Conservation (phyloP, 2,888 invertebrate genomes). For the Eupithecia inturbata region DNA sequence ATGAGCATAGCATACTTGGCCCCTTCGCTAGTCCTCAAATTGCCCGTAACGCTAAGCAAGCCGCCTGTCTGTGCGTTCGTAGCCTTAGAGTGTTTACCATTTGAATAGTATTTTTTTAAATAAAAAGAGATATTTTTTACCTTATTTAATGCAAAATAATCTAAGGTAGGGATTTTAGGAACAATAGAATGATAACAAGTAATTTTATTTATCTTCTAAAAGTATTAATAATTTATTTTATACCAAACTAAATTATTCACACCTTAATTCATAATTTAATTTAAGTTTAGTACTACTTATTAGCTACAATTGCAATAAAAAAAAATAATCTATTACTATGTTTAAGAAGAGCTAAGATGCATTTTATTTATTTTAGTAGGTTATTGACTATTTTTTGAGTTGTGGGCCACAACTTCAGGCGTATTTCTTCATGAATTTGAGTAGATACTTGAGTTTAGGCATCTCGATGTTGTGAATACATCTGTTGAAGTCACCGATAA, state of each 20-base stretch:
- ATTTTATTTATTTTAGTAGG: background rate
- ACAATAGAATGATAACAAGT: background rate
- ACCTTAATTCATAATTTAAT: background rate
- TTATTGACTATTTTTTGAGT: background rate
- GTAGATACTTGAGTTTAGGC: conserved; percentile 78
- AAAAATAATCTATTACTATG: background rate
- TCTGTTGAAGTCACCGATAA: conserved; percentile 79
- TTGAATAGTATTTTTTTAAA: too few species aligned
- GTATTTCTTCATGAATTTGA: conserved; percentile 82
- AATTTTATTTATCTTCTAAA: conserved; percentile 1
- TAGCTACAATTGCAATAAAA: background rate
- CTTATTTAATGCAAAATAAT: background rate
- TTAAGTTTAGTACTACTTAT: background rate
- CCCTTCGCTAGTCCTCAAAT: too few species aligned
- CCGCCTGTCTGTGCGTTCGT: too few species aligned
- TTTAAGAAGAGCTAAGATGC: background rate
- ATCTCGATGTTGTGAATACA: conserved; percentile 81
- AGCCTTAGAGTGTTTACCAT: background rate
- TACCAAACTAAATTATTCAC: conserved; percentile 8
- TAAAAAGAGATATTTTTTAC: too few species aligned
- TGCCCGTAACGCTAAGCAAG: too few species aligned
- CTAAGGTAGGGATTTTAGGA: background rate
- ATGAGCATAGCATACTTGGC: too few species aligned
- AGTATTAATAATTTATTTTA: background rate
- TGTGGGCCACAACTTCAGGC: conserved; percentile 50